Evolutionary conservation across 2,888 invertebrate species (phyloP).

Genomic region (Hyposoter dolosus): DNA sequence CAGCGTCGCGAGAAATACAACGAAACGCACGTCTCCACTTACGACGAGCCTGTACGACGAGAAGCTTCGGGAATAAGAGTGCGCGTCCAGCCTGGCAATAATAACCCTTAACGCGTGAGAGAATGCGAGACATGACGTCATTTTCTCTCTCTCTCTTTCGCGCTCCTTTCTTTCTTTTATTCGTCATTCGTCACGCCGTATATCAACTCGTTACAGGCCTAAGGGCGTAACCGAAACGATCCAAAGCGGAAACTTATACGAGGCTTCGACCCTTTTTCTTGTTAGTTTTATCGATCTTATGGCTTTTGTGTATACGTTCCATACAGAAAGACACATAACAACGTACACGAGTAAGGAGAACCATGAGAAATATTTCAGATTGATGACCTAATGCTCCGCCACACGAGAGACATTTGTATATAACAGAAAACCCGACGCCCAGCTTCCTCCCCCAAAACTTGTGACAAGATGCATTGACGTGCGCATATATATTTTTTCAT

Average conservation of each 20-base stretch:
- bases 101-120: conserved; percentile 83
- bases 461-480: conserved; percentile 9
- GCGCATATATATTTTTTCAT: background rate
- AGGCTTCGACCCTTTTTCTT: background rate
- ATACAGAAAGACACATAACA: background rate
- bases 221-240: conserved; percentile 11
- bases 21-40: conserved; percentile 54
- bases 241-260: background rate
- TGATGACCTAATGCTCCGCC: conserved; percentile 57
- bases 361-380: conserved; percentile 61
- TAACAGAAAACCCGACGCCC: conserved; percentile 12
- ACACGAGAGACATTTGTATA: conserved; percentile 30
- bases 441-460: background rate
- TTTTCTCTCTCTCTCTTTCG: conserved; percentile 25
- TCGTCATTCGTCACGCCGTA: conserved; percentile 62
- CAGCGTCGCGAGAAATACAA: conserved; percentile 50
- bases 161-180: conserved; percentile 43
- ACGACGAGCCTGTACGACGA: conserved; percentile 45
- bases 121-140: conserved; percentile 82
- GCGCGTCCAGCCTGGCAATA: conserved; percentile 82
- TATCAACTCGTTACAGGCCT: conserved; percentile 1
- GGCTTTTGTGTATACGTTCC: conserved; percentile 20
- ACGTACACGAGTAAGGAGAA: background rate
- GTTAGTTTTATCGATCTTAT: conserved; percentile 8
- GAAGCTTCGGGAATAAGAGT: conserved; percentile 76